These are phyloP conservation scores for Sebastes melanostomus DNA, from an alignment of 2,797 vertebrate species.

Conservation along the genomic window DNA sequence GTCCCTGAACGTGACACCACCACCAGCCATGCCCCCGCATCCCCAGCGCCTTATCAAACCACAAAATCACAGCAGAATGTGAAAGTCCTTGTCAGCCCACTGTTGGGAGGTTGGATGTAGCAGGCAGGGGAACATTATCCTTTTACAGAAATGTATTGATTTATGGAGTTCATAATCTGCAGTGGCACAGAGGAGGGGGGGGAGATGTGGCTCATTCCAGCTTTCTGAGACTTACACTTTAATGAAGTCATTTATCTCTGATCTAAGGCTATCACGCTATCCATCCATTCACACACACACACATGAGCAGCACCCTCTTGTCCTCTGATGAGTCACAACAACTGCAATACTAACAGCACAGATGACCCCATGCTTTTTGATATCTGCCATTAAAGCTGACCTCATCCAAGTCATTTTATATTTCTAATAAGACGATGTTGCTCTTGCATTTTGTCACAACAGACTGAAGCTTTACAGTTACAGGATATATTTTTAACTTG, in stretches of 20 bases:
- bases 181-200: slow-evolving; percentile 56
- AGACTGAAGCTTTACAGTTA: slow-evolving; percentile 6
- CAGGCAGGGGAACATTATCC: slow-evolving; percentile 51
- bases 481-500: not conserved
- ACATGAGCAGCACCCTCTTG: not conserved
- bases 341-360: slow-evolving; percentile 1
- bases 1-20: not conserved
- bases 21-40: not conserved
- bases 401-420: not conserved
- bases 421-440: not conserved
- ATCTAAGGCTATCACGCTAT: slow-evolving; percentile 72
- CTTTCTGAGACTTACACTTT: slow-evolving; percentile 75
- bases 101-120: slow-evolving; percentile 50
- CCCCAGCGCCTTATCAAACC: slow-evolving; percentile 16
- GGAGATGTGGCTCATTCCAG: slow-evolving; percentile 73
- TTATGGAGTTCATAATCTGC: slow-evolving; percentile 81
- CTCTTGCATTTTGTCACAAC: not conserved
- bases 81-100: slow-evolving; percentile 35
- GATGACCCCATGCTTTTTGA: slow-evolving; percentile 17
- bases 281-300: slow-evolving; percentile 31
- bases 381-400: slow-evolving; percentile 3
- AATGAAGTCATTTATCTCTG: slow-evolving; percentile 85
- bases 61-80: slow-evolving; percentile 18
- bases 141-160: slow-evolving; percentile 78
- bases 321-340: slow-evolving; percentile 42